Evolutionary conservation across 1,140 invertebrate genomes (phyloP), one percentile per base, ranked within the genome.

Genomic region (Neodiprion virginianus): DNA sequence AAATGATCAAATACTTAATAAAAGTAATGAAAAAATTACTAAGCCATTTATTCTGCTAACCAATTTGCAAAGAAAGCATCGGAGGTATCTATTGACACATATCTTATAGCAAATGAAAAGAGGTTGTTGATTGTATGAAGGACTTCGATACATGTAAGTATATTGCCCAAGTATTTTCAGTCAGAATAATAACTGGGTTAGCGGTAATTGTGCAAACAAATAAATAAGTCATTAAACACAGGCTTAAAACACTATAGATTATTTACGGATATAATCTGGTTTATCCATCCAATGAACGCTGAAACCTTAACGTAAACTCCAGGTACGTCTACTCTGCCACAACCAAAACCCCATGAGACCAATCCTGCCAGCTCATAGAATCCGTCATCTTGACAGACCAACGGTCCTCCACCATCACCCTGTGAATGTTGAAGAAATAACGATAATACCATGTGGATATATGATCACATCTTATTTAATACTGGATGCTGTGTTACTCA

Each of bases 181-280:
- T 17, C 11, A 61, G 0, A 61, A 61, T 7, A 17, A 8, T 17
- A 17, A 61, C 8, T 61, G 53, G n/a, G 53, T 3, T 61, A 17
- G n/a, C n/a, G 8, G n/a, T 61, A 61, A 8, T 14, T 61, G 53
- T 61, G 53, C 7, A 8, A 61, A 61, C 8, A 61, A 61, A 61
- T 61, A 61, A 61, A 61, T 61, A 61, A 61, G 4, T 8, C 53
- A 61, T 61, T 8, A 61, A 61, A 61, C n/a, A 69, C 11, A 69
- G 21, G 67, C 7, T 4, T 5, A 47, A 14, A 7, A 69, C 0
- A 74, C 78, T 93, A 96, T 87, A 95, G 90, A 89, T 96, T 97
- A 89, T 97, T 97, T 74, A 97, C 96, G 82, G 95, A 97, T 82
- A 98, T 97, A 72, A 98, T 98, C 90, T 97, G 96, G 89, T 98